Evolutionary conservation across 2,888 invertebrate species (phyloP).

Genomic region (Heliconius cydno): DNA sequence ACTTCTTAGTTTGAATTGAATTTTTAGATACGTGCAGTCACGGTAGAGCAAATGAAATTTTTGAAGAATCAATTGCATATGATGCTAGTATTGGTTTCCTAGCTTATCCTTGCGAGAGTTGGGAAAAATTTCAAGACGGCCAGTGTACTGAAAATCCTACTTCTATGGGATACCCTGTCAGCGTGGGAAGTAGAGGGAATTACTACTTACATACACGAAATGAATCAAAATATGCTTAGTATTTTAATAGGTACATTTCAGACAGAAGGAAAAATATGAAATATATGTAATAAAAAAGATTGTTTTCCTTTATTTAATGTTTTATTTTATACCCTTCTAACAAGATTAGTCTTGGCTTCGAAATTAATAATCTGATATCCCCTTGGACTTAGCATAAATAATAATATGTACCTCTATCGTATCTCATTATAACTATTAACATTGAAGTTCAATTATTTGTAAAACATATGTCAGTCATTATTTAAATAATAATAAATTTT

Average conservation of each 20-base stretch:
- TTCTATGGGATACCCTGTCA: conserved; percentile 83
- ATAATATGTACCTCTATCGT: too few relatives aligned
- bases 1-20: neutral
- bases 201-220: conserved; percentile 85
- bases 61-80: conserved; percentile 85
- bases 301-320: neutral
- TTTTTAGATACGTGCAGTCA: conserved; percentile 87
- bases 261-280: neutral
- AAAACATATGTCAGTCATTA: too few relatives aligned
- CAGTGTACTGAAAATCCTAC: conserved; percentile 64
- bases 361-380: too few relatives aligned
- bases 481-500: too few relatives aligned
- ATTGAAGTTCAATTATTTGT: too few relatives aligned
- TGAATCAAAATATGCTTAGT: conserved; percentile 71
- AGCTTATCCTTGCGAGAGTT: conserved; percentile 82
- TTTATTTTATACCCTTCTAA: neutral
- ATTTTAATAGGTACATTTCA: neutral
- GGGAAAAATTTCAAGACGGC: conserved; percentile 73
- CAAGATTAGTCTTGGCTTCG: too few relatives aligned
- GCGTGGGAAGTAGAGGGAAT: conserved; percentile 70
- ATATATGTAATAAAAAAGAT: neutral
- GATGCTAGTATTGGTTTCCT: conserved; percentile 75
- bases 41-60: conserved; percentile 84
- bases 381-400: too few relatives aligned
- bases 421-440: too few relatives aligned